phyloP scores from a whole-genome alignment of 2,797 vertebrate genomes.

The Gymnoscopelus microlampas region DNA sequence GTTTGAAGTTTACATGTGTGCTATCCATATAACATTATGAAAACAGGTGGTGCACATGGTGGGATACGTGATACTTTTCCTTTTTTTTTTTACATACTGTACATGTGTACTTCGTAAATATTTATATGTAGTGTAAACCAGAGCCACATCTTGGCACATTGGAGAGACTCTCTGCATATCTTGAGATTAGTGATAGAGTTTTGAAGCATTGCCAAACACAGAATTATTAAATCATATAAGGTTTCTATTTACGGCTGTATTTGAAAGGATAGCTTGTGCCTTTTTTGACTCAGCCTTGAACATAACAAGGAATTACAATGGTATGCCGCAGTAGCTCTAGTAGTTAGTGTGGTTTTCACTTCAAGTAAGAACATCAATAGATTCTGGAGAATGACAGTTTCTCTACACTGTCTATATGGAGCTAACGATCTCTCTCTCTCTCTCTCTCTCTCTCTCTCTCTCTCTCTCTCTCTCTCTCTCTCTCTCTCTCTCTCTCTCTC shows the following conservation, averaged over 20 bases:
- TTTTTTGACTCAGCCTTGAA: conserved; percentile 5
- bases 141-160: conserved; percentile 29
- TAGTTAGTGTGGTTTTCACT: not conserved
- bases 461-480: conserved; percentile 25
- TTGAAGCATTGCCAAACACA: conserved; percentile 39
- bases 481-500: conserved; percentile 20
- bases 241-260: not conserved
- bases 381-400: conserved; percentile 1
- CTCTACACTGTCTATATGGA: not conserved
- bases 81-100: not conserved
- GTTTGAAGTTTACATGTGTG: conserved; percentile 14
- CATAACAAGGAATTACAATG: not conserved
- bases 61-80: conserved; percentile 7
- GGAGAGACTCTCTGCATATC: conserved; percentile 24
- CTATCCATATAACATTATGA: conserved; percentile 23
- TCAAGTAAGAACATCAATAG: not conserved
- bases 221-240: conserved; percentile 1
- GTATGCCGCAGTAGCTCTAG: not conserved
- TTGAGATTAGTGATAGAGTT: conserved; percentile 40
- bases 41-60: conserved; percentile 7
- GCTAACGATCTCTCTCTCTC: conserved; percentile 6
- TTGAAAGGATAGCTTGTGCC: not conserved
- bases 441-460: conserved; percentile 17
- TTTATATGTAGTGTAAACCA: not conserved
- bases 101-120: not conserved